phyloP scores from a whole-genome alignment of 2,113 vertebrate genomes.

The Melanocharis versteri region DNA sequence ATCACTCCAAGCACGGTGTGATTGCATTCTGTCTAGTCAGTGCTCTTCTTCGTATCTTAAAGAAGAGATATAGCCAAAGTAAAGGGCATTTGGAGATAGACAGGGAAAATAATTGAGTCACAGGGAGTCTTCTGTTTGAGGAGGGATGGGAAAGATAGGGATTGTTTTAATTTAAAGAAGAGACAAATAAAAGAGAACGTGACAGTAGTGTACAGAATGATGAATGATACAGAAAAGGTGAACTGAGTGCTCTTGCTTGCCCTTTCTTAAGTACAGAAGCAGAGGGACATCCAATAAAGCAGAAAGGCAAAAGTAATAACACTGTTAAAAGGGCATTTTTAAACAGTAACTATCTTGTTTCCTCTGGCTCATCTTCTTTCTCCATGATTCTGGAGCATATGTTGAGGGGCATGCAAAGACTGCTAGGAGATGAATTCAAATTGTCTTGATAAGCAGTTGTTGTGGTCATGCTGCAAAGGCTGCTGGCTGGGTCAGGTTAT shows the following conservation, averaged over 20 bases:
- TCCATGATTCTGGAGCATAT: not conserved
- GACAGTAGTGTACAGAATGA: not conserved
- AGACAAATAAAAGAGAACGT: not conserved
- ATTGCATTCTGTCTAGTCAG: not conserved
- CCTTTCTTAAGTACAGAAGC: not conserved
- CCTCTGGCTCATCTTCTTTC: not conserved
- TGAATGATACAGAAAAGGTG: slow-evolving; percentile 14
- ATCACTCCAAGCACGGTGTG: not conserved
- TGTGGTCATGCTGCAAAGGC: not conserved
- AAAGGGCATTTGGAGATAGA: slow-evolving; percentile 11
- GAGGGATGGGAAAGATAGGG: not conserved
- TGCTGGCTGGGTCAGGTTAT: not conserved
- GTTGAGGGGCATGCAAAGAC: not conserved
- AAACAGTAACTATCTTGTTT: not conserved
- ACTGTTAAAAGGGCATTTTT: not conserved
- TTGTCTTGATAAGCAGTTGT: not conserved
- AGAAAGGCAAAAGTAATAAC: not conserved
- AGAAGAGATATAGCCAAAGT: not conserved
- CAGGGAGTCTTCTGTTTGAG: slow-evolving; percentile 9
- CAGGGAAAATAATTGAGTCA: slow-evolving; percentile 35
- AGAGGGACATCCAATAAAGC: not conserved
- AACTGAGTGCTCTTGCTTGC: not conserved
- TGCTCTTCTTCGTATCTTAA: not conserved
- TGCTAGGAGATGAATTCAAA: not conserved
- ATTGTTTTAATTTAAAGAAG: slow-evolving; percentile 38